These are phyloP conservation scores for Actinostola sp. DNA, from an alignment of 92 coral and sea anemone species.

Conservation along the genomic window DNA sequence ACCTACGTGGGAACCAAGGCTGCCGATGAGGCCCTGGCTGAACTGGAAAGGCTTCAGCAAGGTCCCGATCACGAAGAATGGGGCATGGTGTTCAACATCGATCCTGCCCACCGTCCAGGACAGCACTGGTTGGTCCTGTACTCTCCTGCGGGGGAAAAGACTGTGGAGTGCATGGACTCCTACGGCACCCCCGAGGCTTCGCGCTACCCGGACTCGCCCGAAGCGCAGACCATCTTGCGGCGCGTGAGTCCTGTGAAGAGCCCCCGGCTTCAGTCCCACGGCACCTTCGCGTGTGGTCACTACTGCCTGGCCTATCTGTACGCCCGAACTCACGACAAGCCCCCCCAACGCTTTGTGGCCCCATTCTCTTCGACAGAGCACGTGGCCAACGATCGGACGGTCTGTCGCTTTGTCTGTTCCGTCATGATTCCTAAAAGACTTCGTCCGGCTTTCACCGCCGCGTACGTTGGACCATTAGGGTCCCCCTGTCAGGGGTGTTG, in stretches of 20 bases:
- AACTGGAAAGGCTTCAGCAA: neutral
- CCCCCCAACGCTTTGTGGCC: neutral
- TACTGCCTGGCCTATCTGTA: conserved; percentile 12
- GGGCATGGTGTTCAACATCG: conserved; percentile 22
- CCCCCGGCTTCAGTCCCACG: neutral
- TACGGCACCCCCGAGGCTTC: neutral
- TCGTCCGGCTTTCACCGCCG: too few relatives aligned
- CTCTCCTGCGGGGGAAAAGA: neutral
- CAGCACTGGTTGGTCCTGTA: conserved; percentile 14
- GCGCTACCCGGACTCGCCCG: neutral
- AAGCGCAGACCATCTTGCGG: neutral
- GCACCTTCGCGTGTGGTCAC: conserved; percentile 12
- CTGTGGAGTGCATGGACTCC: conserved; percentile 11
- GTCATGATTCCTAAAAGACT: too few relatives aligned
- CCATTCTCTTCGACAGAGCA: neutral
- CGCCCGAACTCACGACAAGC: neutral
- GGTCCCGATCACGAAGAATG: neutral
- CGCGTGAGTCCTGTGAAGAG: neutral
- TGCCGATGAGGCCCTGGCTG: neutral
- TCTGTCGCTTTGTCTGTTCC: too few relatives aligned
- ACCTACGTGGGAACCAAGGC: conserved; percentile 17
- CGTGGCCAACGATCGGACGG: neutral
- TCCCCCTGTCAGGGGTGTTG: too few relatives aligned
- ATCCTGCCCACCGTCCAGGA: neutral
- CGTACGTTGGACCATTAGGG: too few relatives aligned